Evolutionary conservation across 2,888 invertebrate genomes (phyloP).

Genomic region (Drosophila robusta): DNA sequence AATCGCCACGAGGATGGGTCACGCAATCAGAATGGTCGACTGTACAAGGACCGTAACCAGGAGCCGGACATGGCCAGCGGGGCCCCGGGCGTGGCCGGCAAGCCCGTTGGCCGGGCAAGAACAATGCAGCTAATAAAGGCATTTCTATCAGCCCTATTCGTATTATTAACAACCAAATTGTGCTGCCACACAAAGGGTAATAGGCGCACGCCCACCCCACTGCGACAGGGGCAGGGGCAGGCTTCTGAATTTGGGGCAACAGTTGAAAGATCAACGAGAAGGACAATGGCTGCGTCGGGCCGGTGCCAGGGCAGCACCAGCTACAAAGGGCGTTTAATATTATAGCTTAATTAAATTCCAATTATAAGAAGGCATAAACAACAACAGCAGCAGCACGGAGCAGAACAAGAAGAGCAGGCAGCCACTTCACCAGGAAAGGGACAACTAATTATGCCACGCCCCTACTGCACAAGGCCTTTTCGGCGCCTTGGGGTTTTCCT

Average conservation of each 20-base stretch:
- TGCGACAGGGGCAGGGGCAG: neutral
- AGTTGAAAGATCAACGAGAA: constrained; percentile 22
- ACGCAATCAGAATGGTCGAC: constrained; percentile 84
- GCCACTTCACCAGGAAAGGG: constrained; percentile 27
- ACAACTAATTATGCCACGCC: constrained; percentile 13
- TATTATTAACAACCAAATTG: constrained; percentile 52
- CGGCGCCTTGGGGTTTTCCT: neutral
- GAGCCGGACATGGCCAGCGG: constrained; percentile 72
- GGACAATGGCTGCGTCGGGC: constrained; percentile 1
- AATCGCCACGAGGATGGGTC: constrained; percentile 84
- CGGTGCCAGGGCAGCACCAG: constrained; percentile 2
- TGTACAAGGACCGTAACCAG: constrained; percentile 82
- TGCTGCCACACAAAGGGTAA: constrained; percentile 20
- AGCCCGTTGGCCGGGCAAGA: constrained; percentile 15
- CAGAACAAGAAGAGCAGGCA: constrained; percentile 7
- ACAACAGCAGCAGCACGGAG: constrained; percentile 13
- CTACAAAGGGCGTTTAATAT: constrained; percentile 49
- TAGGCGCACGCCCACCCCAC: constrained; percentile 2
- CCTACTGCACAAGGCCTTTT: no score
- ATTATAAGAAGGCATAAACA: constrained; percentile 51
- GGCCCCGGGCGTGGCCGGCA: constrained; percentile 11
- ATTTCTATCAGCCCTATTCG: constrained; percentile 67
- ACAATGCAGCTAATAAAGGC: constrained; percentile 63
- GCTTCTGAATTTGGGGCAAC: neutral
- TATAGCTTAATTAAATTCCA: constrained; percentile 75